Evolutionary conservation across 2,888 invertebrate species (phyloP), one percentile per base, ranked within the genome.

Genomic region (Callyntrura guangdongensis): DNA sequence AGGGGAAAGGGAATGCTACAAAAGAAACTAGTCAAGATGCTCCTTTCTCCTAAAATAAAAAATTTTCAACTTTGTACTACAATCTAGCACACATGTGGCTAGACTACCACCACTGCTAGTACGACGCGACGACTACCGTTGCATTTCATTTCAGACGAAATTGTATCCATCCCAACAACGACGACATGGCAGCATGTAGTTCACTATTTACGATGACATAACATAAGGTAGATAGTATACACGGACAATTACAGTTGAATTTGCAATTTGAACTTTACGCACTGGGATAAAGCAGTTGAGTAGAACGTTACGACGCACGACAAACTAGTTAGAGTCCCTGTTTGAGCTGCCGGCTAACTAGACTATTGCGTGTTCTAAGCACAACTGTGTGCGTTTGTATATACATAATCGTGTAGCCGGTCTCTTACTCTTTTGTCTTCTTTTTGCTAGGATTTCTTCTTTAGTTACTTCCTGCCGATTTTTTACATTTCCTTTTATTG

Each of bases 191-290:
- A 36, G 36, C 6, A 36, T 53, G 67, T 67, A 12, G 14, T n/a
- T 12, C 27, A 67, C 36, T 14, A 12, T 67, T 27, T 67, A 67
- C 27, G 8, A 22, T 22, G 8, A 36, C 36, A 2, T 36, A 67
- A 6, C n/a, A 9, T 53, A 59, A 20, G 17, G n/a, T 45, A 45
- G 72, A 27, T 36, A 72, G 72, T 17, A 6, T 17, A 14, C 45
- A 72, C n/a, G n/a, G 17, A 72, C 72, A 72, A 72, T 72, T 72
- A 72, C 17, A 72, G 45, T 45, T 72, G 72, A 72, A 72, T 72
- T 72, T 72, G 72, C 72, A 72, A 47, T 72, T 72, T 72, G 45
- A 72, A 72, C 72, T 72, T 72, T 72, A 72, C 72, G 72, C 36
- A 36, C 36, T 36, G 36, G 36, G 36, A 6, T 36, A 36, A 6